Evolutionary conservation across 1,140 invertebrate species (phyloP).

Genomic region (Tachypleus tridentatus): DNA sequence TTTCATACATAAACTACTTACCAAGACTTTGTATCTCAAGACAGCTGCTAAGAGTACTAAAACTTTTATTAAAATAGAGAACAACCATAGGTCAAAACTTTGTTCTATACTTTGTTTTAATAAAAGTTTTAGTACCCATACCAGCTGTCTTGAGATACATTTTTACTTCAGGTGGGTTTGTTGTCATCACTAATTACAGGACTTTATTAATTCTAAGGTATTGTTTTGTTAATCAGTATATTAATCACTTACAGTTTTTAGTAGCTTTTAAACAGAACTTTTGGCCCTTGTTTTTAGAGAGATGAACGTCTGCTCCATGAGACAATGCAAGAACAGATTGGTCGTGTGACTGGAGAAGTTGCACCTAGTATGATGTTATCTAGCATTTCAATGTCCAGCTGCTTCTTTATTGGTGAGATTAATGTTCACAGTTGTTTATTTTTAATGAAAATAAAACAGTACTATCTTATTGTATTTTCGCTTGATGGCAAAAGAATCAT

Average conservation of each 20-base stretch:
- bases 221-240: not conserved
- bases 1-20: not conserved
- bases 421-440: not conserved
- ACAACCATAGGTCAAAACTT: not conserved
- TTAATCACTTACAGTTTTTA: not conserved
- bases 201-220: no score
- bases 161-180: not conserved
- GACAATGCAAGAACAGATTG: slow-evolving; percentile 35
- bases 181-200: no score
- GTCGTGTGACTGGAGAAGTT: slow-evolving; percentile 38
- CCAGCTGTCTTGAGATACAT: not conserved
- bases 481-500: no score
- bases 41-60: not conserved
- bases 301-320: slow-evolving; percentile 21
- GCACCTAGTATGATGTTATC: slow-evolving; percentile 46
- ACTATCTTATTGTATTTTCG: no score
- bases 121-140: not conserved
- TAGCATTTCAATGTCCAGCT: slow-evolving; percentile 32
- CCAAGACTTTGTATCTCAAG: not conserved
- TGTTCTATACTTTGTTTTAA: slow-evolving; percentile 15
- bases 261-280: not conserved
- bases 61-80: not conserved
- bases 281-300: slow-evolving; percentile 12
- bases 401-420: slow-evolving; percentile 28
- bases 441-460: not conserved